Percentiles rank a stretch among this genome's conserved stretches.
Conservation (phyloP, 2,113 vertebrate genomes). For the Origma solitaria region DNA sequence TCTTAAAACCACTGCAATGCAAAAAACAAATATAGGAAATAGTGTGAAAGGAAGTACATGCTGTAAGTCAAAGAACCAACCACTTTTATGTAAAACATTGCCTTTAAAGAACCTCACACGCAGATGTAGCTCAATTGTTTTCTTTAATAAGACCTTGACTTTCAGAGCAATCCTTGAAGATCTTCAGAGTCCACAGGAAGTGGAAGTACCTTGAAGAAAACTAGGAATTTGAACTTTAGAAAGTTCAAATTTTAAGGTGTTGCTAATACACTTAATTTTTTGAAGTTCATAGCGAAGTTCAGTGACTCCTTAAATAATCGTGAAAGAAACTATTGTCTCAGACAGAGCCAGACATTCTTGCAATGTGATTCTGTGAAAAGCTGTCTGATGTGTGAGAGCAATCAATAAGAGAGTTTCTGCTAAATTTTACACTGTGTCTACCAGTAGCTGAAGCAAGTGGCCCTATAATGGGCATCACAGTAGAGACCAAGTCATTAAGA, state of each 20-base stretch:
- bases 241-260: not conserved
- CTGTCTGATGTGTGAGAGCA: not conserved
- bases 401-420: constrained; percentile 22
- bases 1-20: not conserved
- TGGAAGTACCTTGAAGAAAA: not conserved
- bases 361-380: not conserved
- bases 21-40: not conserved
- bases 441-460: constrained; percentile 15
- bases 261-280: not conserved
- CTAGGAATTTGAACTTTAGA: not conserved
- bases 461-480: constrained; percentile 61
- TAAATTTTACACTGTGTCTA: not conserved
- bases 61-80: not conserved
- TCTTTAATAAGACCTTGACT: not conserved
- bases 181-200: not conserved
- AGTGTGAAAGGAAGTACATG: not conserved
- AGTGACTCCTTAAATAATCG: not conserved
- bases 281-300: not conserved
- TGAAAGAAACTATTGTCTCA: not conserved
- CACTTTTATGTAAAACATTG: not conserved
- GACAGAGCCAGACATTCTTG: not conserved
- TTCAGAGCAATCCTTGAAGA: not conserved
- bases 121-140: not conserved
- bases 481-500: constrained; percentile 65
- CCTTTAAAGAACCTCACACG: not conserved